Base-by-base conservation (phyloP, 1,140 invertebrate genomes). In the Tetraneura akinire region DNA sequence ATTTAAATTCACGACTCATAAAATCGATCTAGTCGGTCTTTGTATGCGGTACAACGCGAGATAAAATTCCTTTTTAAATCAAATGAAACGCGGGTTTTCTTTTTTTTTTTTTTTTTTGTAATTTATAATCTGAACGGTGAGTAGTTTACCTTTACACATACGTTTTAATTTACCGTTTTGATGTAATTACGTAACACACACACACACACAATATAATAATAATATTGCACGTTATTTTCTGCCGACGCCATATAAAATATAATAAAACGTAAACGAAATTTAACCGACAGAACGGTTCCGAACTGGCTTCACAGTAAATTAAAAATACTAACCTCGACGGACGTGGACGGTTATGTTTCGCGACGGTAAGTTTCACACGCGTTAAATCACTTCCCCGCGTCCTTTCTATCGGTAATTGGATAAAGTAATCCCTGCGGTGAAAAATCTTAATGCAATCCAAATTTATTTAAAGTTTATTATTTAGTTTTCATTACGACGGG, bases 351-450 rank as follows among this genome's bases (percentile, higher is more conserved):
- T 66, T 42, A n/a, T n/a, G 13, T 42, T 66, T 42, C 32, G n/a
- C 32, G 3, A 42, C 16, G 37, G 32, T 37, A 21, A 66, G n/a
- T 66, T 18, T 37, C 9, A 3, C n/a, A 10, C 32, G 10, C 21
- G n/a, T 64, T 66, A 66, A 66, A 66, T 66, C 62, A 42, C 29
- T 66, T 66, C 62, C 62, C n/a, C 62, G 62, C 37, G 18, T 10
- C 37, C 11, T 29, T n/a, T n/a, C 9, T 21, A 66, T 9, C 8
- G 18, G 32, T 42, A 66, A 66, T 66, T 42, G 62, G 32, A n/a
- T 66, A 21, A n/a, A 42, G 62, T 66, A 37, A 42, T 29, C 62
- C 32, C n/a, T 6, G 62, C 13, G 11, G 32, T 16, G 32, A 62
- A 62, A 37, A 32, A 32, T 62, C 14, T 29, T 8, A 37, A 37